Base-by-base conservation (phyloP, 1,140 invertebrate species). In the Euwallacea fornicatus region DNA sequence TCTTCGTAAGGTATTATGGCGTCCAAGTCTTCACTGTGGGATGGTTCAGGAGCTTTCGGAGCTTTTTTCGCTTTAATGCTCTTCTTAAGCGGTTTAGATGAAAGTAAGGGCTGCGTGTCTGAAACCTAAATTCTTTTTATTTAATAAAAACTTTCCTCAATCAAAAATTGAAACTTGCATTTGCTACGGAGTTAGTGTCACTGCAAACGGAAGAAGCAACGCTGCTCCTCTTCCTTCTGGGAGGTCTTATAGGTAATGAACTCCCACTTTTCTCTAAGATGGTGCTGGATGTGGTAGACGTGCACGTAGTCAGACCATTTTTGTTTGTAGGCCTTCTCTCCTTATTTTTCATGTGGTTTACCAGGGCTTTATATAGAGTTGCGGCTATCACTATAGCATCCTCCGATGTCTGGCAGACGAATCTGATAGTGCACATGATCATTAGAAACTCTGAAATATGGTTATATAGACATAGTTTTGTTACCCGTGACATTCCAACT, bases 301-400 rank as follows among this genome's bases (percentile, higher is more conserved):
- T 81, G 68, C 81, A 81, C 13, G 79, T 81, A 9, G 74, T 75
- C 50, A 80, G 83, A 11, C 91, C 91, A 72, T 91, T 91, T 73
- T 81, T 85, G 76, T 85, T 91, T 80, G 84, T 88, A 59, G 82
- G 86, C 58, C 84, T 83, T 66, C 83, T 80, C n/a, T 84, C 81
- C 71, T 83, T 84, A 7, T 82, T 82, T 71, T 89, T 88, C 83
- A 95, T 89, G 79, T 93, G 91, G 33, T 90, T 88, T 81, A 95
- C 88, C 59, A 96, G 82, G 0, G 92, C 92, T 80, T 94, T 91
- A 81, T 95, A 96, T 55, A 95, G 84, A 61, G 93, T 95, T 7
- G 93, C 93, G 0, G 94, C 94, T 67, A 95, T 93, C 0, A 93
- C 92, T 42, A 96, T 91, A 21, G 94, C 93, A 70, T 96, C 93